Base-by-base conservation (phyloP, 2,888 invertebrate genomes). In the Drosophila affinis region DNA sequence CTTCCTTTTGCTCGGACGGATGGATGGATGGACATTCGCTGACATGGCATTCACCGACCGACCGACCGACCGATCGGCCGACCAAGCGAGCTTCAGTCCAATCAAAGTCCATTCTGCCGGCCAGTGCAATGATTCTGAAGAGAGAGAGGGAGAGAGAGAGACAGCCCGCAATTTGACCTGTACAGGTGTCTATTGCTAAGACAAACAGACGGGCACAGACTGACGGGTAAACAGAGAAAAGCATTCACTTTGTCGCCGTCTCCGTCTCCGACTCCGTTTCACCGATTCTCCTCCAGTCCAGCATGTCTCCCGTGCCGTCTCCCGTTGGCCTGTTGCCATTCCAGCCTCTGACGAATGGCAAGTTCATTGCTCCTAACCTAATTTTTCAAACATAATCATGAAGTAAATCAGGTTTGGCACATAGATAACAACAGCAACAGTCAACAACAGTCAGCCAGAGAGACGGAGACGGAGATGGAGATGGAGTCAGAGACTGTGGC, bases 351-450 rank as follows among this genome's bases (percentile, higher is more conserved):
- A 77, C 84, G 81, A 79, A 79, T 77, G 83, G 69, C 78, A 83
- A 91, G 91, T 91, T 91, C 90, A 88, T 87, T 90, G 91, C 89
- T 89, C 91, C 90, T 90, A 91, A 91, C 91, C 91, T 91, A 90
- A 91, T 91, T 91, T 91, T 86, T 79, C 84, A 87, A 90, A 90
- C 89, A 89, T 89, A 87, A 88, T 88, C 88, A 88, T 85, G 82
- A 82, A 80, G 84, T 87, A 85, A 82, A 84, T 87, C 88, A 81
- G 87, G 86, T 80, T 81, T 85, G 81, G 81, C 88, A 87, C 78
- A 84, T 75, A 83, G 81, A 79, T 81, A 83, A 81, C 82, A 84
- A 78, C 78, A 83, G 60, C 75, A 78, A 58, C 73, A 73, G 6
- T 14, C 39, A 39, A n/a, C 70, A 61, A 12, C 12, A 34, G 56